Conservation (phyloP, 2,888 invertebrate genomes). For the Buathra laborator region DNA sequence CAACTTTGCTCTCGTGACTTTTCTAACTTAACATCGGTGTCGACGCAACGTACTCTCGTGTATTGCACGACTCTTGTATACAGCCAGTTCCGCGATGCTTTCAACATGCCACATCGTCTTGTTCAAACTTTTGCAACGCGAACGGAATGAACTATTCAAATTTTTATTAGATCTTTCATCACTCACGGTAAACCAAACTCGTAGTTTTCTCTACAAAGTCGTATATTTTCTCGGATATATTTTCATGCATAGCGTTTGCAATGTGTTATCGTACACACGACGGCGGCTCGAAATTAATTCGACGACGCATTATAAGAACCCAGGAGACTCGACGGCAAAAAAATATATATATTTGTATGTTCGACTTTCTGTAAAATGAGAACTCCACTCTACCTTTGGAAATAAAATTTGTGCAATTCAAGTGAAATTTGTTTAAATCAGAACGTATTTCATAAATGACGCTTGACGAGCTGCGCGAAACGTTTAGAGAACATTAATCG, state of each 20-base stretch:
- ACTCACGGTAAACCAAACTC: background rate
- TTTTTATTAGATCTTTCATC: conserved; percentile 58
- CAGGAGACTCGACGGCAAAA: background rate
- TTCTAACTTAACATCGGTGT: background rate
- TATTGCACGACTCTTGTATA: background rate
- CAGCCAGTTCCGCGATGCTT: conserved; percentile 9
- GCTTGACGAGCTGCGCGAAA: background rate
- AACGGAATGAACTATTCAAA: conserved; percentile 58
- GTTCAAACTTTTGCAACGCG: conserved; percentile 40
- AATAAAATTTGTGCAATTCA: background rate
- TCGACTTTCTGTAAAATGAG: background rate
- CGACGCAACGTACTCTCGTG: background rate
- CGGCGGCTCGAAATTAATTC: background rate
- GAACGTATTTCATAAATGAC: background rate
- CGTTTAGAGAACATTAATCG: no score
- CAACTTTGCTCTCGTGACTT: conserved; percentile 30
- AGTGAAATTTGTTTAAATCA: background rate
- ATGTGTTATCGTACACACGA: background rate
- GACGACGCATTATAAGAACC: background rate
- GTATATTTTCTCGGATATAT: conserved; percentile 19
- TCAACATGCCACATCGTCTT: conserved; percentile 11
- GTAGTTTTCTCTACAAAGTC: conserved; percentile 23
- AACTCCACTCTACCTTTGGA: background rate
- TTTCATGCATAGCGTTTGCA: conserved; percentile 14
- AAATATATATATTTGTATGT: background rate